A percentile compares a stretch with the other conserved stretches of the same genome.
Evolutionary conservation across 2,888 invertebrate genomes (phyloP).

Genomic region (Oxyteleia sp.): DNA sequence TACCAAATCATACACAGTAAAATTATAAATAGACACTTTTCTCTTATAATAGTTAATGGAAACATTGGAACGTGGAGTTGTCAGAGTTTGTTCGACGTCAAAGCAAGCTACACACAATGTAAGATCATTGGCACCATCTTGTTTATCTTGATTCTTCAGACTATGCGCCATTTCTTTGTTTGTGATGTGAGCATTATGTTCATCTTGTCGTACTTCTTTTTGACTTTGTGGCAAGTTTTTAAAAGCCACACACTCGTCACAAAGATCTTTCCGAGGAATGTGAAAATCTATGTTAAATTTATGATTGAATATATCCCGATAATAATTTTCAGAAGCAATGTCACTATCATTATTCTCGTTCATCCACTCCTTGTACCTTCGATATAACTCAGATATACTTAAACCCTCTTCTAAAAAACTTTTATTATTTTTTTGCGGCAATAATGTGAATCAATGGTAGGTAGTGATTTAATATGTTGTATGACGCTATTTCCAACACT

Average conservation of each 20-base stretch:
- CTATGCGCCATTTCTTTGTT: background rate
- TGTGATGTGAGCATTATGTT: background rate
- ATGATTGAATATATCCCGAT: conserved; percentile 11
- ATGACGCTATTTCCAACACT: background rate
- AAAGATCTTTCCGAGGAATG: background rate
- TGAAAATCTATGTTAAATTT: conserved; percentile 4
- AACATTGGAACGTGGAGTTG: conserved; percentile 28
- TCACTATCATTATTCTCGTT: background rate
- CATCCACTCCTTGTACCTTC: background rate
- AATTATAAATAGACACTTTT: conserved; percentile 45
- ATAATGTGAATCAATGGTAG: conserved; percentile 13
- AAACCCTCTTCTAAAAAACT: background rate
- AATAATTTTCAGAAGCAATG: conserved; percentile 9
- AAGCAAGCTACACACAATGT: conserved; percentile 25
- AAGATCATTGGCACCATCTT: conserved; percentile 1
- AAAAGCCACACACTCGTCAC: conserved; percentile 1
- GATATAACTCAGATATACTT: background rate
- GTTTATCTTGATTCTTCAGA: background rate
- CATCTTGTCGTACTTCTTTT: background rate
- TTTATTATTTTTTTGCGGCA: conserved; percentile 9
- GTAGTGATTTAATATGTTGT: conserved; percentile 22
- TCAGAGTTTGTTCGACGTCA: conserved; percentile 30
- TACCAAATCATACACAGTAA: conserved; percentile 37
- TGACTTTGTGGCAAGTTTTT: background rate
- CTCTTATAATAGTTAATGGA: conserved; percentile 32